phyloP scores from a whole-genome alignment of 2,888 invertebrate species.

The Zhuqinia jingwanae region DNA sequence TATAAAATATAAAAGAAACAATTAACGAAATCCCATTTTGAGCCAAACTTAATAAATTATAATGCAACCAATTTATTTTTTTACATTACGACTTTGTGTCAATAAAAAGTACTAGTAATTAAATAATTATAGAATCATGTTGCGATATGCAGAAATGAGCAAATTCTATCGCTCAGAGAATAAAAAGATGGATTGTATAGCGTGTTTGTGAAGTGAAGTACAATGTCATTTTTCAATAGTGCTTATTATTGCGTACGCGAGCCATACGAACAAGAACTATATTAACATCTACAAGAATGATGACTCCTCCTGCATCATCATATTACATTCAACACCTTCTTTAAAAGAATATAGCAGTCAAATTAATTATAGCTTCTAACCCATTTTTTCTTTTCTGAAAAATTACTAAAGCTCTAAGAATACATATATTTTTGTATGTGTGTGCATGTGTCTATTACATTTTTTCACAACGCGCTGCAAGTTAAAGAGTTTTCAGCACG shows the following conservation, averaged over 20 bases:
- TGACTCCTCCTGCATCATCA: constrained; percentile 18
- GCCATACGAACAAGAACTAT: neutral
- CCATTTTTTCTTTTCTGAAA: neutral
- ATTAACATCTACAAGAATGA: no score
- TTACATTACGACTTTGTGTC: neutral
- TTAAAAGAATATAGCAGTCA: constrained; percentile 27
- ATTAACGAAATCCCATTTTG: no score
- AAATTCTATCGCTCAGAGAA: neutral
- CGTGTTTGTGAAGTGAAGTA: no score
- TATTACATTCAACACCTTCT: constrained; percentile 42
- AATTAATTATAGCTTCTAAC: constrained; percentile 37
- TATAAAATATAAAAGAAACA: no score
- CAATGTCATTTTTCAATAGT: neutral
- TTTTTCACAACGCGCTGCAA: constrained; percentile 24
- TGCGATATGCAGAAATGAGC: neutral
- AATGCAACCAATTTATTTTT: no score
- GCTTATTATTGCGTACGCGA: constrained; percentile 23
- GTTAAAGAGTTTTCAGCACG: neutral
- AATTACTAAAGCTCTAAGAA: constrained; percentile 6
- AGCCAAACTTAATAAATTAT: no score
- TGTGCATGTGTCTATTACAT: neutral
- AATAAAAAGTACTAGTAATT: constrained; percentile 25
- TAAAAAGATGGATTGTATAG: neutral
- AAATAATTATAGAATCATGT: neutral
- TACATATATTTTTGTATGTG: no score